A percentile compares a stretch with the other conserved stretches of the same genome.
phyloP scores from a whole-genome alignment of 2,113 vertebrate species.

The Ciconia stormi region DNA sequence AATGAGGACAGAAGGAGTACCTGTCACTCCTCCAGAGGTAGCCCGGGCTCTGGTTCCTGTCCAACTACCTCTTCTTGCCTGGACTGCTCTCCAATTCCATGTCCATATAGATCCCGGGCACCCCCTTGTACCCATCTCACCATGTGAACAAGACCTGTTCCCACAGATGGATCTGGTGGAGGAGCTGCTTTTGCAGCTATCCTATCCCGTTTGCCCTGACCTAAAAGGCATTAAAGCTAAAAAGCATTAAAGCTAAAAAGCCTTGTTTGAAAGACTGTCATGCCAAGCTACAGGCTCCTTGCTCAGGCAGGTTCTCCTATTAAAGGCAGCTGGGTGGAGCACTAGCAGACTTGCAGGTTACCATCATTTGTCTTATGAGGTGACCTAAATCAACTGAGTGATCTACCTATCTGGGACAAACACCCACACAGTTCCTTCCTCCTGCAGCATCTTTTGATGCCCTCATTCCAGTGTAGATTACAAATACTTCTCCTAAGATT shows the following conservation, averaged over 20 bases:
- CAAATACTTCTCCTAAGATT: not conserved
- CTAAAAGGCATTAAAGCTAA: not conserved
- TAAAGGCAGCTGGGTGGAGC: slow-evolving; percentile 22
- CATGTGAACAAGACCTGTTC: rapidly evolving
- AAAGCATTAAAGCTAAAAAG: not conserved
- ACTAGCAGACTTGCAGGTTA: not conserved
- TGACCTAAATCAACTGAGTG: slow-evolving; percentile 34
- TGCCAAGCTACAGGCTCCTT: not conserved
- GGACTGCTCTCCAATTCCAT: not conserved
- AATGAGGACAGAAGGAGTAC: not conserved
- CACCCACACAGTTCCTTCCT: slow-evolving; percentile 23
- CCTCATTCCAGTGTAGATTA: not conserved
- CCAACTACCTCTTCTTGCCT: not conserved
- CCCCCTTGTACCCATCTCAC: not conserved
- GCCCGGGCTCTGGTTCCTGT: not conserved
- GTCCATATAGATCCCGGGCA: not conserved
- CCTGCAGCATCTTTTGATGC: slow-evolving; percentile 14
- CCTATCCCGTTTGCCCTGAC: not conserved
- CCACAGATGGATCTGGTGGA: not conserved
- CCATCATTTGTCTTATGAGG: not conserved
- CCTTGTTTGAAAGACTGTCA: not conserved
- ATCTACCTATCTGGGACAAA: slow-evolving; percentile 30
- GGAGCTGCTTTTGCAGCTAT: not conserved
- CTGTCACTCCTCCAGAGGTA: not conserved
- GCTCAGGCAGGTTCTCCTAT: not conserved